Conservation (phyloP, 1,140 invertebrate genomes). For the Berghia stephanieae region DNA sequence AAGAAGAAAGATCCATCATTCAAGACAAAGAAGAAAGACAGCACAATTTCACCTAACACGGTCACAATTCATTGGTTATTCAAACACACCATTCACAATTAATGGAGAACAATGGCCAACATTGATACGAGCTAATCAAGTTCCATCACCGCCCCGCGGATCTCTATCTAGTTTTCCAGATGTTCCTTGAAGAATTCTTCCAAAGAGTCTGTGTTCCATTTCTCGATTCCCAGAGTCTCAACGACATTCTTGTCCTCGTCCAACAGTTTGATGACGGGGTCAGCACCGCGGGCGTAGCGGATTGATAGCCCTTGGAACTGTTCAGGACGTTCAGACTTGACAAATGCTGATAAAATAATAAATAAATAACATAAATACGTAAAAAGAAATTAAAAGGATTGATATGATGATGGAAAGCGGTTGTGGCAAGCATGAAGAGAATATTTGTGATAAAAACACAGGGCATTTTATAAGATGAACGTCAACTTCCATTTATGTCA, state of each 20-base stretch:
- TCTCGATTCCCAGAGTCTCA: slow-evolving; percentile 87
- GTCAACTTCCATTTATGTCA: neutral
- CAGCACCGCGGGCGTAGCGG: slow-evolving; percentile 87
- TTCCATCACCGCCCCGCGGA: neutral
- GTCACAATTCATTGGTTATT: neutral
- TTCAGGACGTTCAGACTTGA: slow-evolving; percentile 85
- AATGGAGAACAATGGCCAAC: neutral
- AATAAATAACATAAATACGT: neutral
- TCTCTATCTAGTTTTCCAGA: slow-evolving; percentile 68
- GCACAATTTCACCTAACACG: neutral
- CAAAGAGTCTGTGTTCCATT: slow-evolving; percentile 96
- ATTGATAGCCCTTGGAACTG: slow-evolving; percentile 90
- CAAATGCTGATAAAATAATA: slow-evolving; percentile 76
- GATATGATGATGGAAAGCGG: too few relatives aligned
- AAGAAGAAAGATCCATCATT: too few relatives aligned
- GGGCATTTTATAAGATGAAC: too few relatives aligned
- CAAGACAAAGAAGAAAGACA: too few relatives aligned
- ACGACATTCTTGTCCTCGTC: slow-evolving; percentile 70
- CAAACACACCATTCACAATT: too few relatives aligned
- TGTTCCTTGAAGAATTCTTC: slow-evolving; percentile 92
- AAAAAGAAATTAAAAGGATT: neutral
- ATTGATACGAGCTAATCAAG: neutral
- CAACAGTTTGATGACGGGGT: slow-evolving; percentile 90
- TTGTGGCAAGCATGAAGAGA: too few relatives aligned
- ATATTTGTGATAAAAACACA: too few relatives aligned